Conservation (phyloP, 2,888 invertebrate species). For the Megamerina dolium region DNA sequence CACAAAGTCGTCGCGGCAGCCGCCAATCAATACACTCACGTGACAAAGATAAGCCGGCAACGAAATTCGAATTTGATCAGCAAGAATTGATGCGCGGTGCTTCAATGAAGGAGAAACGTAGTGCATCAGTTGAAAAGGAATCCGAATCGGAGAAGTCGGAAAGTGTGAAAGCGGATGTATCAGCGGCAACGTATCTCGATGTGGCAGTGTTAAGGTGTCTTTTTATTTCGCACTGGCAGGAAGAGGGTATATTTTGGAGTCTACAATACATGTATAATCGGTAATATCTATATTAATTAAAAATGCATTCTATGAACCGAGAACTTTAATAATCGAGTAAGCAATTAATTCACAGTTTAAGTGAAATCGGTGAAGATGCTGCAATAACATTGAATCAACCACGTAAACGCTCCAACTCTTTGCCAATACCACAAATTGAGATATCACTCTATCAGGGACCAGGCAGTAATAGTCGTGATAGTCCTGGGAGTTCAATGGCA, state of each 20-base stretch:
- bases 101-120: constrained; percentile 45
- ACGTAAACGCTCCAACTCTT: constrained; percentile 82
- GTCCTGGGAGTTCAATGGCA: constrained; percentile 47
- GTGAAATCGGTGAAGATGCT: constrained; percentile 79
- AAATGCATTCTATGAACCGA: not conserved
- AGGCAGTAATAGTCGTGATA: constrained; percentile 50
- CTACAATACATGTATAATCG: constrained; percentile 84
- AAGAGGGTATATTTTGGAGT: constrained; percentile 97
- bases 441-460: constrained; percentile 78
- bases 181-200: constrained; percentile 91
- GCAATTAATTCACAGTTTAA: constrained; percentile 56
- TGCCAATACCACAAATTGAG: constrained; percentile 90
- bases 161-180: constrained; percentile 54
- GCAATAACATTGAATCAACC: constrained; percentile 70
- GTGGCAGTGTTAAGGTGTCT: constrained; percentile 93
- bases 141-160: constrained; percentile 60
- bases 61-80: constrained; percentile 48
- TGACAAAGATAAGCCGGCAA: constrained; percentile 42
- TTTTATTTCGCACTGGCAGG: constrained; percentile 95
- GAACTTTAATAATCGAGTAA: not conserved
- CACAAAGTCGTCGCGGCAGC: constrained; percentile 46
- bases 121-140: constrained; percentile 70
- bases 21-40: constrained; percentile 44
- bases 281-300: constrained; percentile 48
- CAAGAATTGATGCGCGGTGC: constrained; percentile 45